Conservation (phyloP, 2,888 invertebrate genomes). For the Diadegma fenestrale region DNA sequence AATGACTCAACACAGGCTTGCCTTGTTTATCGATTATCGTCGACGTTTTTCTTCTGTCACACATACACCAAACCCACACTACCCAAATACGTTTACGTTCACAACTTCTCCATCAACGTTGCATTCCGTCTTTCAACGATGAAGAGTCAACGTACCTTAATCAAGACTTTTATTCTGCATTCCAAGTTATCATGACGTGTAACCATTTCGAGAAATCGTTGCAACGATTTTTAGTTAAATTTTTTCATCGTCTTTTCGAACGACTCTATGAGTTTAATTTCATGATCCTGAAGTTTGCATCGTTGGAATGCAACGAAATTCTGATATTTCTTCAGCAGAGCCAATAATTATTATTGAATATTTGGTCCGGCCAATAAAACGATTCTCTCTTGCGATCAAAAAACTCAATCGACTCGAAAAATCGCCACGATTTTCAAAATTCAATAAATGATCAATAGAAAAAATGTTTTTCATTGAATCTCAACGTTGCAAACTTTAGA, state of each 20-base stretch:
- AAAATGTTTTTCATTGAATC: no score
- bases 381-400: no score
- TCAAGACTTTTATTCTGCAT: constrained; percentile 42
- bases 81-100: neutral
- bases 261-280: no score
- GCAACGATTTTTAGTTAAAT: neutral
- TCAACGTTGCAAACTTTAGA: no score
- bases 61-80: neutral
- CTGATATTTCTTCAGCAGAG: no score
- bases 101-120: constrained; percentile 13
- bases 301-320: no score
- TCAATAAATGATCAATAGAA: no score
- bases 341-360: no score
- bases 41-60: constrained; percentile 27
- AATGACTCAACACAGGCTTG: constrained; percentile 49
- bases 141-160: constrained; percentile 49
- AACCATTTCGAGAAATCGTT: neutral
- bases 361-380: no score
- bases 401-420: no score
- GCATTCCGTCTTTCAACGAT: constrained; percentile 33
- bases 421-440: no score
- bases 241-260: neutral
- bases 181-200: constrained; percentile 19
- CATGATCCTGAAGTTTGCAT: no score
- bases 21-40: constrained; percentile 46